Conservation (phyloP, 1,140 invertebrate species). For the Drosophila fuyamai region DNA sequence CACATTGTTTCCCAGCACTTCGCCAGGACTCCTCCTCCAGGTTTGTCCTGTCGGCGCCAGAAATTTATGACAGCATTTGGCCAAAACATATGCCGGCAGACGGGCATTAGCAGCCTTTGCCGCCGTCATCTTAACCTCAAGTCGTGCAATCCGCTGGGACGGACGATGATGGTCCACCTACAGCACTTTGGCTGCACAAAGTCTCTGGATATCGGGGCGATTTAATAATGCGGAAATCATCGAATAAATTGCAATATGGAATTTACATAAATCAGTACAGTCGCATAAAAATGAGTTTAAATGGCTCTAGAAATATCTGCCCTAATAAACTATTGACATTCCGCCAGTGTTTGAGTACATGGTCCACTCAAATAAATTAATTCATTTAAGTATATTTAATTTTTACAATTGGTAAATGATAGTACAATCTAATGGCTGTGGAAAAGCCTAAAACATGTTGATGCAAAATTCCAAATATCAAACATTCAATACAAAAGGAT, state of each 20-base stretch:
- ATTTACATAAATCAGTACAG: slow-evolving; percentile 5
- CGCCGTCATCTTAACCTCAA: slow-evolving; percentile 27
- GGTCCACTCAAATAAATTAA: too few relatives aligned
- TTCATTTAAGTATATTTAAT: too few relatives aligned
- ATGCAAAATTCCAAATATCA: too few relatives aligned
- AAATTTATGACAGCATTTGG: slow-evolving; percentile 82
- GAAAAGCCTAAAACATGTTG: too few relatives aligned
- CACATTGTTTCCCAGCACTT: slow-evolving; percentile 72
- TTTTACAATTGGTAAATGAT: too few relatives aligned
- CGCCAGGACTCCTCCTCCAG: slow-evolving; percentile 10
- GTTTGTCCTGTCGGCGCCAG: slow-evolving; percentile 51
- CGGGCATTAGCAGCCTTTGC: slow-evolving; percentile 74
- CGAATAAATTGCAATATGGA: slow-evolving; percentile 14
- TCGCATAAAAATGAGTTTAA: neutral
- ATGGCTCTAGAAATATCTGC: too few relatives aligned
- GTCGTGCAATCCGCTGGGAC: neutral
- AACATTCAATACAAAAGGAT: too few relatives aligned
- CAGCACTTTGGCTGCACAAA: neutral
- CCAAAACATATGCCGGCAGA: slow-evolving; percentile 79
- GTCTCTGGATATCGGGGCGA: slow-evolving; percentile 1
- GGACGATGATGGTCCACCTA: neutral
- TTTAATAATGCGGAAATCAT: slow-evolving; percentile 25
- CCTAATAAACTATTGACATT: too few relatives aligned
- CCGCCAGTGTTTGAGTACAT: too few relatives aligned
- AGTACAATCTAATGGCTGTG: too few relatives aligned